Evolutionary conservation across 2,113 vertebrate genomes (phyloP), one percentile per base, ranked within the genome.

Genomic region (Pionites leucogaster): DNA sequence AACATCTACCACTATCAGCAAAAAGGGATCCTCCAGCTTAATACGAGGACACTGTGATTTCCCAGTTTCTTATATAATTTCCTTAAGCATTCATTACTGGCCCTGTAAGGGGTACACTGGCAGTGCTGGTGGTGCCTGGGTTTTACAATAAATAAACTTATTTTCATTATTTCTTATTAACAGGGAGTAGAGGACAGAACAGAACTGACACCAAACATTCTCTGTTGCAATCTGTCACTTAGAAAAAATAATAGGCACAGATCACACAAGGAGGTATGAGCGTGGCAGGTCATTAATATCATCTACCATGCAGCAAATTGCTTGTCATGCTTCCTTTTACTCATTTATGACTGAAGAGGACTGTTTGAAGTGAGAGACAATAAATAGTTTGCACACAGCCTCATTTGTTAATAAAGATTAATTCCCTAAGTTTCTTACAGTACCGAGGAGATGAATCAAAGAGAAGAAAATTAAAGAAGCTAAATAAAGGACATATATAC

Each of bases 291-390:
- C 82, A 97, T 97, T 98, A 98, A 97, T 98, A 96, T 89, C 76
- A 88, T 82, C 95, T 96, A 92, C 95, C 96, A 93, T 84, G 92
- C 87, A 91, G 92, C 97, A 98, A 98, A 98, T 97, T 97, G 94
- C 93, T 97, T 98, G 96, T 96, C 96, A 97, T 95, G 92, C 93
- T 97, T 97, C 95, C 95, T 97, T 97, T 98, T 96, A 92, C 93
- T 95, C 91, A 88, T 96, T 98, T 97, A 97, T 88, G 80, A 91
- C 83, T 97, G 93, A 98, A 97, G 59, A 94, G 37, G 67, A 88
- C 83, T 76, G 79, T 92, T 93, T 91, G 55, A 85, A 94, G 88
- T 89, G 35, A 95, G 39, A 91, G 50, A 55, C 55, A 70, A 85
- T 94, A 97, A 97, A 95, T 93, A 93, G 94, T 96, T 97, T 94